A percentile compares a stretch with the other conserved stretches of the same genome.
phyloP scores from a whole-genome alignment of 2,113 vertebrate genomes.

The Sterrhoptilus dennistouni region DNA sequence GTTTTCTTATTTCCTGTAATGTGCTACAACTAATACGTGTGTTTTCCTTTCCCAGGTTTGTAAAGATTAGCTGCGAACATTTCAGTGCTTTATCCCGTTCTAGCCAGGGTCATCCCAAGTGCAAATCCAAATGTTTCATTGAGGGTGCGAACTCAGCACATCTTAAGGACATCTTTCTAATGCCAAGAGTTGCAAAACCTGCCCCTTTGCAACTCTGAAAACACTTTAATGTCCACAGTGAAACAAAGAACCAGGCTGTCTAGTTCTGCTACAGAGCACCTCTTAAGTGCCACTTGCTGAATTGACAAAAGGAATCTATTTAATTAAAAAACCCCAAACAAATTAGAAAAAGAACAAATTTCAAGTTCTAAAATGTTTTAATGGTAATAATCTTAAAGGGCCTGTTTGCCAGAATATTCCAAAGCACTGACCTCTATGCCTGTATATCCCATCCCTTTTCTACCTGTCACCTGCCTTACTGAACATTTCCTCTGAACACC shows the following conservation, averaged over 20 bases:
- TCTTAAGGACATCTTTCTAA: background rate
- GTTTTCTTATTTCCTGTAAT: background rate
- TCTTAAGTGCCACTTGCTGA: background rate
- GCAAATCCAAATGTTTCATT: background rate
- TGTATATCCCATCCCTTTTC: background rate
- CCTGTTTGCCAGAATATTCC: background rate
- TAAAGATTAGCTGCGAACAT: background rate
- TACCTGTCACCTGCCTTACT: background rate
- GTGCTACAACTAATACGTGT: fast-evolving
- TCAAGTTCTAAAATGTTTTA: background rate
- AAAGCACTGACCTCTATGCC: fast-evolving
- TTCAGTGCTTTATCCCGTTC: background rate
- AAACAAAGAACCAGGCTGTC: background rate
- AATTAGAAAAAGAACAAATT: background rate
- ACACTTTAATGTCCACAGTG: background rate
- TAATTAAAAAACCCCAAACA: background rate
- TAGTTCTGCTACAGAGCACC: background rate
- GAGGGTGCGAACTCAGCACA: background rate
- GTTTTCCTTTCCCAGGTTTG: background rate
- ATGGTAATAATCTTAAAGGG: background rate
- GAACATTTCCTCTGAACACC: background rate
- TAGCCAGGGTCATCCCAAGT: background rate
- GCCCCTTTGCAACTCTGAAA: background rate
- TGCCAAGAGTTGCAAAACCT: background rate
- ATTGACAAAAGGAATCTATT: background rate